These are phyloP conservation scores for Scylla paramamosain DNA, from an alignment of 1,140 invertebrate species.

Conservation along the genomic window DNA sequence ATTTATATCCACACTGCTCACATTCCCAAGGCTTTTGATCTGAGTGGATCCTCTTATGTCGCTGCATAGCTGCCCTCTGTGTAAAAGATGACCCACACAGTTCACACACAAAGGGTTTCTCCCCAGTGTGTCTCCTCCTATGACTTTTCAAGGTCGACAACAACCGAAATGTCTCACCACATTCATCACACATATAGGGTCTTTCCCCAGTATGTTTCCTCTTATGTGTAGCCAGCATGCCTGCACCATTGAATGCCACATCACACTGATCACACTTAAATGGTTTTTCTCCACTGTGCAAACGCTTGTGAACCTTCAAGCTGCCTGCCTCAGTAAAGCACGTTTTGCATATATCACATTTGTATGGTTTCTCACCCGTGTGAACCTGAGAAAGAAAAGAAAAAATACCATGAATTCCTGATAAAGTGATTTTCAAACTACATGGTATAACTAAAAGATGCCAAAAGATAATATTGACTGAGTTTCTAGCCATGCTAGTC, in stretches of 20 bases:
- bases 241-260: slow-evolving; percentile 96
- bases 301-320: slow-evolving; percentile 96
- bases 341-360: slow-evolving; percentile 85
- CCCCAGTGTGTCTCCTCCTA: slow-evolving; percentile 77
- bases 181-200: slow-evolving; percentile 94
- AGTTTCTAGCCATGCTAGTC: too few species aligned
- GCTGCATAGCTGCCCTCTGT: slow-evolving; percentile 93
- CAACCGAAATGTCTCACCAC: slow-evolving; percentile 88
- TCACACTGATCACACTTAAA: slow-evolving; percentile 97
- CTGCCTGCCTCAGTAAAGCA: slow-evolving; percentile 86
- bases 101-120: slow-evolving; percentile 80
- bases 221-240: slow-evolving; percentile 96
- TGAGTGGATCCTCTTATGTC: slow-evolving; percentile 96
- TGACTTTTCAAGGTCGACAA: slow-evolving; percentile 78
- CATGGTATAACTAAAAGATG: too few species aligned
- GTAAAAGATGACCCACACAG: slow-evolving; percentile 84
- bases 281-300: slow-evolving; percentile 97
- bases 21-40: slow-evolving; percentile 96
- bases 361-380: slow-evolving; percentile 81
- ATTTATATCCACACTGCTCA: slow-evolving; percentile 87
- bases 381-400: slow-evolving; percentile 62
- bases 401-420: background rate
- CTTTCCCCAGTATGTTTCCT: slow-evolving; percentile 95
- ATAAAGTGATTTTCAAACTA: background rate
- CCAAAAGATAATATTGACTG: too few species aligned